These are phyloP conservation scores for Acanthis flammea DNA, from an alignment of 2,797 vertebrate species.

Conservation along the genomic window DNA sequence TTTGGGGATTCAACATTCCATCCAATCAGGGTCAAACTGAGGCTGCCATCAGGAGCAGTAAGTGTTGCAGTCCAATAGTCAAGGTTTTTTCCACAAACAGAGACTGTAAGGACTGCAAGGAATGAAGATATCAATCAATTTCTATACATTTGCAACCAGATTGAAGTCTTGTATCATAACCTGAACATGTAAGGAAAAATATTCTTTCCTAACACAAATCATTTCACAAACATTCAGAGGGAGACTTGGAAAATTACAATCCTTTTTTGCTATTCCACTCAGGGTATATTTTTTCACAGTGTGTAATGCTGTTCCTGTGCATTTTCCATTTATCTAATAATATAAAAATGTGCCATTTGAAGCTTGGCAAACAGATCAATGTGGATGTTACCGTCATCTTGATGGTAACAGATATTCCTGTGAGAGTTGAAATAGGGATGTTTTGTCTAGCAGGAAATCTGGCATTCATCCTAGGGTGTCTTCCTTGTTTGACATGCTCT, in stretches of 20 bases:
- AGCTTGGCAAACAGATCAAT: neutral
- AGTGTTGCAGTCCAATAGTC: neutral
- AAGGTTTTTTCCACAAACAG: neutral
- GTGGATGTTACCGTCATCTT: neutral
- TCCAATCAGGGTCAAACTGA: neutral
- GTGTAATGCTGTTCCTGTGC: neutral
- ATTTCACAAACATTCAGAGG: neutral
- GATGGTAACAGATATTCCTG: constrained; percentile 23
- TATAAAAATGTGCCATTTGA: neutral
- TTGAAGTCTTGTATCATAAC: neutral
- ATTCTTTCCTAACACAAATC: neutral
- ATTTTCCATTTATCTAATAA: neutral
- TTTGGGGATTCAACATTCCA: neutral
- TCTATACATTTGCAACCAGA: neutral
- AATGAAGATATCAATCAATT: neutral
- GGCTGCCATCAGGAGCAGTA: neutral
- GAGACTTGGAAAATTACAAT: neutral
- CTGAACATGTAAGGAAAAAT: neutral
- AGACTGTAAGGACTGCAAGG: neutral
- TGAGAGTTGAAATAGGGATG: neutral
- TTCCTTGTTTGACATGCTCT: neutral
- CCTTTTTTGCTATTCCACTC: neutral
- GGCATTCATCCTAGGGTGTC: neutral
- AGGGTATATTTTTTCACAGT: neutral
- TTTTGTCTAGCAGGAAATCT: constrained; percentile 10